A percentile compares a stretch with the other conserved stretches of the same genome.
These are phyloP conservation scores for Lordiphosa andalusiaca DNA, from an alignment of 2,888 invertebrate species.

Conservation along the genomic window DNA sequence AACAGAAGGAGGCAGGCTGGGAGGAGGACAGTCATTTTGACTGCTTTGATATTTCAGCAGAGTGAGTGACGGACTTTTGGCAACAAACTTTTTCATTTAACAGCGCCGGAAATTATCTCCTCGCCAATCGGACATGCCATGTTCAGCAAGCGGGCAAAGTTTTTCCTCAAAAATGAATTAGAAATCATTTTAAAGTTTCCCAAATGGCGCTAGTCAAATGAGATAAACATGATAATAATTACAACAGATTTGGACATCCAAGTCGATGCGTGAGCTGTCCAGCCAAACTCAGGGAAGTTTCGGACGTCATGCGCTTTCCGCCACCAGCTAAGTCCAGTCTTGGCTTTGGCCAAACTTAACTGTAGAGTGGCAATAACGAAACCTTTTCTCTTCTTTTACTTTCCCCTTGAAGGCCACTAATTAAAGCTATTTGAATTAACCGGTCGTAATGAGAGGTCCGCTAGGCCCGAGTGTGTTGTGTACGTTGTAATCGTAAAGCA, in stretches of 20 bases:
- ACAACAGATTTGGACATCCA: constrained; percentile 1
- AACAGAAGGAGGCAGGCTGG: background rate
- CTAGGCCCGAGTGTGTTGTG: too few relatives aligned
- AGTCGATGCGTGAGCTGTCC: too few relatives aligned
- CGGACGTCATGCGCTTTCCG: too few relatives aligned
- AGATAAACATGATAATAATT: constrained; percentile 32
- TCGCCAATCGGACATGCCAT: constrained; percentile 28
- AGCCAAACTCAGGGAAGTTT: too few relatives aligned
- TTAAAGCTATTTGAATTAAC: too few relatives aligned
- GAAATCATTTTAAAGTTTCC: constrained; percentile 37
- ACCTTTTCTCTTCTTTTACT: too few relatives aligned
- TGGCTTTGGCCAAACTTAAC: too few relatives aligned
- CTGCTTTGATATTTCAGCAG: constrained; percentile 29
- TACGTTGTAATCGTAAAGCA: too few relatives aligned
- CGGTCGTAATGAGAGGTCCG: too few relatives aligned
- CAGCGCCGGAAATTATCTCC: constrained; percentile 45
- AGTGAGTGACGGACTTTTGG: constrained; percentile 26
- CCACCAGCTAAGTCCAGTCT: too few relatives aligned
- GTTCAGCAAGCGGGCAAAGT: constrained; percentile 28
- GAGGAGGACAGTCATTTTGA: background rate
- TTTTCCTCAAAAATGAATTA: constrained; percentile 32
- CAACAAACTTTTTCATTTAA: constrained; percentile 34
- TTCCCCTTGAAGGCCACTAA: too few relatives aligned
- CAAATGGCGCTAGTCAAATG: constrained; percentile 24
- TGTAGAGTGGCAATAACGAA: too few relatives aligned